Base-by-base conservation (phyloP, 2,888 invertebrate species). In the Busseola fusca region DNA sequence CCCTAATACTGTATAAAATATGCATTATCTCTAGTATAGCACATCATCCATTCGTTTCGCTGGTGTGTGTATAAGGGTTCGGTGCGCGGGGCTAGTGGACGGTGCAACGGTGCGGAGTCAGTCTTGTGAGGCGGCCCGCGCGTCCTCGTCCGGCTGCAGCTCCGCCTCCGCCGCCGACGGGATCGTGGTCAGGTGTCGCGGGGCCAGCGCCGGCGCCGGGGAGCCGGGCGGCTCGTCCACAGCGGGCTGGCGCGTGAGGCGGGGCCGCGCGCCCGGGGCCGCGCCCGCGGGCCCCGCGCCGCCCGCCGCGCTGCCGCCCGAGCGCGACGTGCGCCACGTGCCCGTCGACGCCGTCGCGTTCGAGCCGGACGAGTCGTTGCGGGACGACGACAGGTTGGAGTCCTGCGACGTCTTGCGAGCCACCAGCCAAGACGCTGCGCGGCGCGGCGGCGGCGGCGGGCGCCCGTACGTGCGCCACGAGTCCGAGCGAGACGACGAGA, bases 371-470 rank as follows among this genome's bases (percentile, higher is more conserved):
- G 98, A 98, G 92, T 99, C 98, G 93, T 98, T 98, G 66, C 98
- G 96, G 34, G 98, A 98, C 86, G 98, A 98, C 62, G 98, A 98
- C 82, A 98, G 94, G 93, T 98, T 98, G 9, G 98, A 98, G 91
- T 99, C 98, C 91, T 98, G 98, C 18, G 98, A 98, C 0, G 98
- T 98, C 93, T 98, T 98, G 67, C 98, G 96, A n/a, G 98, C 98
- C 40, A 98, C 97, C 76, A 98, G 95, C 98, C 98, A 98, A 0
- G 98, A 98, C 0, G 98, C 98, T 63, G 98, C 97, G 81, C 98
- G 96, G 68, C 98, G 96, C 87, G 98, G 97, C 1, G 97, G 97
- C 0, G 98, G 98, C 69, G 98, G 98, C 64, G 98, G 97, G 84
- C 98, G 98, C 48, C 97, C 97, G 90, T 97, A 96, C 81, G 96